phyloP scores from a whole-genome alignment of 2,888 invertebrate genomes.

The Dromius quadrimaculatus region DNA sequence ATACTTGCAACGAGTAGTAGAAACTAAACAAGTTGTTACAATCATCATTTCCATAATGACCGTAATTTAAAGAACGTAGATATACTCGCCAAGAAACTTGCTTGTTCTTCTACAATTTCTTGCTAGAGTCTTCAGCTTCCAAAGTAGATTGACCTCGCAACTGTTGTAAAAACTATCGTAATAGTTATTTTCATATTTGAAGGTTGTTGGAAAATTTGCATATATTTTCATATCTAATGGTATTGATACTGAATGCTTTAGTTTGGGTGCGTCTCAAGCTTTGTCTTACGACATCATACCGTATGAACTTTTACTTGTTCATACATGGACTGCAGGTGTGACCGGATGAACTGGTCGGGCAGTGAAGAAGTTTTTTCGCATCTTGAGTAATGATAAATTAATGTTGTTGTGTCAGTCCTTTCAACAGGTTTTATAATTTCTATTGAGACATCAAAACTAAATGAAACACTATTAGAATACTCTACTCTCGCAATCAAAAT shows the following conservation, averaged over 20 bases:
- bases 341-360: constrained; percentile 33
- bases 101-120: constrained; percentile 14
- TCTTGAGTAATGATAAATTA: constrained; percentile 29
- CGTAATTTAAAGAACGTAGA: constrained; percentile 19
- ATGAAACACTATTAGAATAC: no score
- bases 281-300: constrained; percentile 29
- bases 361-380: constrained; percentile 7
- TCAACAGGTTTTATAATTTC: constrained; percentile 21
- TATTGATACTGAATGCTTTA: constrained; percentile 43
- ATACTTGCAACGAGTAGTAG: neutral
- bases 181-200: constrained; percentile 47
- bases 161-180: constrained; percentile 36
- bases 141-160: constrained; percentile 43
- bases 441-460: constrained; percentile 23
- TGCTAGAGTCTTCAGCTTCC: constrained; percentile 10
- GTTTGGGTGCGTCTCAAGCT: constrained; percentile 40
- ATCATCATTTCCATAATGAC: constrained; percentile 8
- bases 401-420: constrained; percentile 9
- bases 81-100: neutral
- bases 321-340: constrained; percentile 43
- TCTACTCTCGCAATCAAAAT: no score
- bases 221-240: constrained; percentile 48
- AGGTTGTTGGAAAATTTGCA: constrained; percentile 43
- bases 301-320: constrained; percentile 43
- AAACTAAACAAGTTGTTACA: neutral